Base-by-base conservation (phyloP, 2,113 vertebrate genomes). In the Rafetus swinhoei region DNA sequence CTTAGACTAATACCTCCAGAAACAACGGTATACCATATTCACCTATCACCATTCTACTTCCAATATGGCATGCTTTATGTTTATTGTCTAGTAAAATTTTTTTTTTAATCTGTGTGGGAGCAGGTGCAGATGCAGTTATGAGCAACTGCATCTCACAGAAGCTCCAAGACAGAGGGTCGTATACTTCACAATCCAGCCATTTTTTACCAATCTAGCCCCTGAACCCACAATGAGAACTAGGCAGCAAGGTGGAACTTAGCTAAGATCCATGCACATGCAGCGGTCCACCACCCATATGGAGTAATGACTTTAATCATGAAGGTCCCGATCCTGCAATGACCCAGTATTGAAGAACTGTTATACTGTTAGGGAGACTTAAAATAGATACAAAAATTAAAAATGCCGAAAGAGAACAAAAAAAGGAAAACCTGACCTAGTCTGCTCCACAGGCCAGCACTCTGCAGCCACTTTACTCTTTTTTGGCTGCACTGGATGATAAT, bases 171-270 rank as follows among this genome's bases (percentile, higher is more conserved):
- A 62, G 62, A 62, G 62, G 87, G 59, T 9, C 32, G 16, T 69
- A 69, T 3, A 39, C 39, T 95, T 90, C 74, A 90, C 86, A 93
- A 91, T 82, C 77, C 86, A 91, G 77, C 10, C 89, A 45, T 90
- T 55, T 1, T n/a, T 87, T 84, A 16, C 62, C 45, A 91, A 2
- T 24, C 88, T 72, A 91, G 60, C 52, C 60, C 74, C 24, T 76
- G 86, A 35, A 82, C 35, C 81, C 90, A 52, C 53, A 76, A 57
- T 6, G 11, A 74, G 72, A 74, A 22, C 18, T 16, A 74, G 35
- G 21, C 21, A 45, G 35, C 72, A 54, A 77, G 5, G 35, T 22
- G 14, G 4, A 21, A 21, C 83, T 72, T 22, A n/a, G 15, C 7
- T 55, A 52, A 79, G 89, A 79, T 29, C 14, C 55, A 39, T 45